Evolutionary conservation across 1,140 invertebrate species (phyloP).

Genomic region (Plectrocnemia conspersa): DNA sequence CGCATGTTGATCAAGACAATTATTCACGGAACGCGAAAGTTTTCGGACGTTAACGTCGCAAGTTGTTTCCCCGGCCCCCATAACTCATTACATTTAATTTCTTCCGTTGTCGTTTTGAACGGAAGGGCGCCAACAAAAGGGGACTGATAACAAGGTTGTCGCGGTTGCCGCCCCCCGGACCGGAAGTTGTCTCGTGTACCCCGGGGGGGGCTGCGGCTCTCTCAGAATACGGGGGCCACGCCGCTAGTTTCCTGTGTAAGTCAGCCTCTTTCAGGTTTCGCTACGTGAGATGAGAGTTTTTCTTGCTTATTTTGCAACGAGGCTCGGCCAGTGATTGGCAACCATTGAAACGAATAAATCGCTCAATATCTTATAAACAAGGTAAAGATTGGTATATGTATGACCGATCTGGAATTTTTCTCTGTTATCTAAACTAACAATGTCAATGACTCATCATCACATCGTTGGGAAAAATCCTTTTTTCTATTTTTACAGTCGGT

Average conservation of each 20-base stretch:
- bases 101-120: slow-evolving; percentile 22
- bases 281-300: slow-evolving; percentile 1
- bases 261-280: slow-evolving; percentile 5
- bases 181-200: slow-evolving; percentile 25
- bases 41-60: too few species aligned
- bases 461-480: too few species aligned
- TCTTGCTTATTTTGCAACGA: background rate
- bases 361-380: too few species aligned
- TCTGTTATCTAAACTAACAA: too few species aligned
- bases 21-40: too few species aligned
- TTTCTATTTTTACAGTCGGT: too few species aligned
- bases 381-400: too few species aligned
- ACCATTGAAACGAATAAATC: too few species aligned
- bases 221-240: background rate
- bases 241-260: slow-evolving; percentile 7
- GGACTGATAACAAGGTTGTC: slow-evolving; percentile 13
- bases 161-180: slow-evolving; percentile 15
- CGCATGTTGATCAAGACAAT: too few species aligned
- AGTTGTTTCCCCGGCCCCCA: too few species aligned
- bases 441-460: too few species aligned
- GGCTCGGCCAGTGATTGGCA: background rate
- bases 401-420: too few species aligned
- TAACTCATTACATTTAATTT: slow-evolving; percentile 35
- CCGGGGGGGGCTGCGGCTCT: slow-evolving; percentile 3
- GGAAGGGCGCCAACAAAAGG: slow-evolving; percentile 9